Percentiles rank a stretch among this genome's conserved stretches.
phyloP scores from a whole-genome alignment of 2,113 vertebrate genomes.

The Sceloporus tristichus region DNA sequence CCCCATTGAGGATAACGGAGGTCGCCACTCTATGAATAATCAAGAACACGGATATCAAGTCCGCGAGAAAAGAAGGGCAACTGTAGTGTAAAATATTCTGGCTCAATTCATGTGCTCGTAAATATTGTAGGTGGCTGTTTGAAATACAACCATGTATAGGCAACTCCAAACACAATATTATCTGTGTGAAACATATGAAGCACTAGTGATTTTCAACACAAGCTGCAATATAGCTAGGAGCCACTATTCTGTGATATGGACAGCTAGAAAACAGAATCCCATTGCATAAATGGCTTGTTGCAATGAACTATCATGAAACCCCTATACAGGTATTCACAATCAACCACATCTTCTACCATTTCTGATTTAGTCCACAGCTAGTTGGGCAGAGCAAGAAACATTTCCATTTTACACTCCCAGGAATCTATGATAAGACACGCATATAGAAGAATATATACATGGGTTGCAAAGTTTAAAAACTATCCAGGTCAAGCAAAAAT shows the following conservation, averaged over 20 bases:
- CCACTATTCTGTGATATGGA: background rate
- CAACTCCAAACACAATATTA: background rate
- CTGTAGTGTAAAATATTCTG: background rate
- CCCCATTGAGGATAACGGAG: too few relatives aligned
- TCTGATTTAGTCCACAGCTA: background rate
- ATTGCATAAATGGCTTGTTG: background rate
- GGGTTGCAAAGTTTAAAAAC: background rate
- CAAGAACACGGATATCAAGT: too few relatives aligned
- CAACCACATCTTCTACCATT: background rate
- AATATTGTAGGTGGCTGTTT: background rate
- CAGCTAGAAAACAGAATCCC: background rate
- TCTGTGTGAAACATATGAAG: background rate
- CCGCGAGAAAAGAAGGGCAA: too few relatives aligned
- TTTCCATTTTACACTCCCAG: background rate
- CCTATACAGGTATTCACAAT: background rate
- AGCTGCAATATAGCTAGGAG: background rate
- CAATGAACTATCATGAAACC: background rate
- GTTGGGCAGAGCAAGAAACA: background rate
- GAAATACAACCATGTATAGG: background rate
- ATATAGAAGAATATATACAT: background rate
- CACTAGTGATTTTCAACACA: background rate
- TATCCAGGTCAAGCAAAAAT: background rate
- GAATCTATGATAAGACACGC: background rate
- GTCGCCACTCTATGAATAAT: too few relatives aligned
- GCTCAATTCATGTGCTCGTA: background rate